phyloP scores from a whole-genome alignment of 2,113 vertebrate species.

The Callocephalon fimbriatum region DNA sequence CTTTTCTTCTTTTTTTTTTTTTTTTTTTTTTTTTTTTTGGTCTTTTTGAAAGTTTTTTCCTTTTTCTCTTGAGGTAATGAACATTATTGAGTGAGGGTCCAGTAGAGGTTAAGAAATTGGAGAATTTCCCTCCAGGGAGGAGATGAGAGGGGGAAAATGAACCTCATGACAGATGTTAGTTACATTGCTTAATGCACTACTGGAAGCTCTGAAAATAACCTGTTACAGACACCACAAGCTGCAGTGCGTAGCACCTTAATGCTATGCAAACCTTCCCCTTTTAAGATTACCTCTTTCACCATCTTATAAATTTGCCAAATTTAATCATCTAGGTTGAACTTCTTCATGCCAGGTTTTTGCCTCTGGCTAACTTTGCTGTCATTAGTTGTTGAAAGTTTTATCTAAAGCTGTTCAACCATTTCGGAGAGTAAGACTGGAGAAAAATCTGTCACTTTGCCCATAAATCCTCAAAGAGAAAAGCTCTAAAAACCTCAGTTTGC shows the following conservation, averaged over 20 bases:
- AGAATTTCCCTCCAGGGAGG: constrained; percentile 42
- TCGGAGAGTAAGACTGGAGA: neutral
- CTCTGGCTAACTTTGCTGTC: neutral
- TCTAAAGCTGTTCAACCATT: neutral
- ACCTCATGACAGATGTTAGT: constrained; percentile 43
- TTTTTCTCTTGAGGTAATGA: constrained; percentile 38
- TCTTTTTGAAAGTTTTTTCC: neutral
- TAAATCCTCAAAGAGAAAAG: neutral
- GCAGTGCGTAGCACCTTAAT: neutral
- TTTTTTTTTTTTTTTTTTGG: neutral
- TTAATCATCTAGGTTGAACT: constrained; percentile 9
- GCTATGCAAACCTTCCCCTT: neutral
- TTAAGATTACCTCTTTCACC: constrained; percentile 2
- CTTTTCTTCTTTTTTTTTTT: neutral
- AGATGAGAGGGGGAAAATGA: constrained; percentile 50
- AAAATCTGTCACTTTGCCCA: neutral
- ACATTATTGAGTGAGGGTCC: constrained; percentile 25
- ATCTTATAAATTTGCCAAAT: neutral
- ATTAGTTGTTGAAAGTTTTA: neutral
- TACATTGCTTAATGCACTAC: constrained; percentile 41
- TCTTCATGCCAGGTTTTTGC: neutral
- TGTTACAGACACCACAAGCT: neutral
- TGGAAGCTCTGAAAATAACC: constrained; percentile 58
- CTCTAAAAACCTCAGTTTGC: neutral
- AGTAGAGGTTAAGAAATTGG: constrained; percentile 46